A percentile compares a stretch with the other conserved stretches of the same genome.
Conservation (phyloP, 1,140 invertebrate genomes). For the Drosophila bifasciata region DNA sequence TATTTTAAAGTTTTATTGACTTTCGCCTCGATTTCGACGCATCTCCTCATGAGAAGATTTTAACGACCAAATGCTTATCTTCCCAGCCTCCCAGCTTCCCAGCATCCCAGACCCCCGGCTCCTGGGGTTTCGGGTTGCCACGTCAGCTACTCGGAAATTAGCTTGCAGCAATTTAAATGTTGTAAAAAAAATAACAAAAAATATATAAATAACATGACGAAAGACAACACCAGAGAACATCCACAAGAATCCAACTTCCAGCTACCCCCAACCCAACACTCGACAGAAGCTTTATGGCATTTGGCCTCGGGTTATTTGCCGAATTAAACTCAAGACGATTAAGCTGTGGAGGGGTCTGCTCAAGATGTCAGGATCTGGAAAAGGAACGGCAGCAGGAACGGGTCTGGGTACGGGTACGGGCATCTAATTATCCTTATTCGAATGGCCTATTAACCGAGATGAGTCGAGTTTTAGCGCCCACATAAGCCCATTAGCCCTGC, state of each 20-base stretch:
- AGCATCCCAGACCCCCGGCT: neutral
- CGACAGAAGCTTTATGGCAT: constrained; percentile 51
- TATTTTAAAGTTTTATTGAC: constrained; percentile 75
- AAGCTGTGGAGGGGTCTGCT: constrained; percentile 30
- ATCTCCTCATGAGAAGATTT: constrained; percentile 28
- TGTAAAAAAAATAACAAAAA: constrained; percentile 75
- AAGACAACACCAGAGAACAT: constrained; percentile 17
- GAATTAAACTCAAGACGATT: constrained; percentile 61
- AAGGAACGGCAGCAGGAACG: constrained; percentile 19
- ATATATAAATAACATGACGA: constrained; percentile 64
- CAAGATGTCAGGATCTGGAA: neutral
- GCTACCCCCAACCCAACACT: neutral
- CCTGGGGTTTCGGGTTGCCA: constrained; percentile 13
- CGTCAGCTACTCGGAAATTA: constrained; percentile 69
- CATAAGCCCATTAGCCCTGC: constrained; percentile 74
- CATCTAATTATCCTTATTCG: constrained; percentile 73
- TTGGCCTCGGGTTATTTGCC: constrained; percentile 57
- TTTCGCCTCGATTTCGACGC: constrained; percentile 17
- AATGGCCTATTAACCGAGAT: constrained; percentile 75
- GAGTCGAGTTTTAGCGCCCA: constrained; percentile 71
- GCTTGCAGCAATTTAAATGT: constrained; percentile 73
- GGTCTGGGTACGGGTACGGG: constrained; percentile 20
- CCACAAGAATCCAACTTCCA: no score
- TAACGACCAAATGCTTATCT: constrained; percentile 26
- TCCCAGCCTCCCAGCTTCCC: neutral